These are phyloP conservation scores for Xestia ashworthii DNA, from an alignment of 2,888 invertebrate genomes.

Conservation along the genomic window DNA sequence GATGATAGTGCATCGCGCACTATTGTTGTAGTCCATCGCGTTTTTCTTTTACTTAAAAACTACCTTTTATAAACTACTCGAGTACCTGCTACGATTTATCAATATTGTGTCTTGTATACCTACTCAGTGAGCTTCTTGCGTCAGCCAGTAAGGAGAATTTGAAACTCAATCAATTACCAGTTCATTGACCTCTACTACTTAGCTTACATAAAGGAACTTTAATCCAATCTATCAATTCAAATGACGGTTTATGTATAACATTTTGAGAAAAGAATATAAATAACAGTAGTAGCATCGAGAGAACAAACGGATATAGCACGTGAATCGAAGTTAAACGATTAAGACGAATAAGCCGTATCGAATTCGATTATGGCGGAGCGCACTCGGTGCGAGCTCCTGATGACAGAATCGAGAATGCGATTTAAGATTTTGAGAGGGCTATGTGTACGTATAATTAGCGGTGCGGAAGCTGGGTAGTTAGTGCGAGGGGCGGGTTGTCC, in stretches of 20 bases:
- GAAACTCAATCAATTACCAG: slow-evolving; percentile 40
- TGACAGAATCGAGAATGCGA: slow-evolving; percentile 81
- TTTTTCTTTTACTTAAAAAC: slow-evolving; percentile 20
- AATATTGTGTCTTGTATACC: slow-evolving; percentile 1
- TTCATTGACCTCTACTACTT: slow-evolving; percentile 49
- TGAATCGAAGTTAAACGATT: slow-evolving; percentile 77
- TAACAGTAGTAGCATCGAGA: slow-evolving; percentile 54
- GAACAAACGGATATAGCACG: slow-evolving; percentile 71
- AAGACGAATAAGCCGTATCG: slow-evolving; percentile 79
- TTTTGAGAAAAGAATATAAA: slow-evolving; percentile 62
- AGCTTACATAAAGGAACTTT: slow-evolving; percentile 44
- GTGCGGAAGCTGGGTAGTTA: slow-evolving; percentile 87
- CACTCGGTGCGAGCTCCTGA: slow-evolving; percentile 75
- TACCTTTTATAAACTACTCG: neutral
- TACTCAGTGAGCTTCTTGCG: slow-evolving; percentile 12
- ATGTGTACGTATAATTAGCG: slow-evolving; percentile 86
- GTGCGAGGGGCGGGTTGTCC: slow-evolving; percentile 88
- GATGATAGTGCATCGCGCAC: slow-evolving; percentile 47
- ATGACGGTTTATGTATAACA: slow-evolving; percentile 59
- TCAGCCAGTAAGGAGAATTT: slow-evolving; percentile 14
- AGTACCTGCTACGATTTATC: slow-evolving; percentile 4
- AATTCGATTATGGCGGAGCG: slow-evolving; percentile 75
- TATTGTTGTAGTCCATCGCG: slow-evolving; percentile 44
- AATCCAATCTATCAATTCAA: slow-evolving; percentile 48
- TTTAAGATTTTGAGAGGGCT: slow-evolving; percentile 84